Evolutionary conservation across 2,113 vertebrate genomes (phyloP).

Genomic region (Pelodiscus sinensis): DNA sequence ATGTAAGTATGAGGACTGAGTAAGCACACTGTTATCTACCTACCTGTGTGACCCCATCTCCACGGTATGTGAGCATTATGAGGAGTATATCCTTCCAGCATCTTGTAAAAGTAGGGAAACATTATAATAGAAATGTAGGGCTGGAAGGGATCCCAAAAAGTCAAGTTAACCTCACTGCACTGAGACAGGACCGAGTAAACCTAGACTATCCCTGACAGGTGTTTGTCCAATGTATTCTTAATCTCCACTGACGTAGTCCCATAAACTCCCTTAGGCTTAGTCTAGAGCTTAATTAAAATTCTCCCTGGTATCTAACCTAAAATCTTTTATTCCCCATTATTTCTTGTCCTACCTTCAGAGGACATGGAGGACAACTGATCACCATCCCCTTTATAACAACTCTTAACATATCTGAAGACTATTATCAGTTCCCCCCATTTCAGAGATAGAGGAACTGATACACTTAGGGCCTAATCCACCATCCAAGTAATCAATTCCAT

Average conservation of each 20-base stretch:
- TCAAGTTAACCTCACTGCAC: background rate
- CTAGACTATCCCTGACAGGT: background rate
- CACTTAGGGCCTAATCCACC: background rate
- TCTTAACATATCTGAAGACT: background rate
- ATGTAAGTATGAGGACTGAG: slow-evolving; percentile 80
- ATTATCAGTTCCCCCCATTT: background rate
- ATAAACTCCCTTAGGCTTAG: background rate
- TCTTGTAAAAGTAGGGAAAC: background rate
- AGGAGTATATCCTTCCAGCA: background rate
- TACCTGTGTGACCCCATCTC: accelerated
- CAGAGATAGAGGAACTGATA: background rate
- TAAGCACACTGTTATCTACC: background rate
- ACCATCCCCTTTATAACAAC: background rate
- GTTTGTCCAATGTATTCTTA: background rate
- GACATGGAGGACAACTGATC: background rate
- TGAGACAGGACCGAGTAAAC: background rate
- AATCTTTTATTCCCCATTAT: background rate
- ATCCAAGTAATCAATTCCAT: background rate
- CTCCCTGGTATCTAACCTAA: background rate
- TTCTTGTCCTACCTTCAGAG: background rate
- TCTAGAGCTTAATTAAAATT: background rate
- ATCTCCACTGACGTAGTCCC: background rate
- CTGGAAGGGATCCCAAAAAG: background rate
- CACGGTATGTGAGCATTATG: accelerated
- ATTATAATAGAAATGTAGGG: background rate